These are phyloP conservation scores for Pecten maximus DNA, from an alignment of 2,888 invertebrate species.

Conservation along the genomic window DNA sequence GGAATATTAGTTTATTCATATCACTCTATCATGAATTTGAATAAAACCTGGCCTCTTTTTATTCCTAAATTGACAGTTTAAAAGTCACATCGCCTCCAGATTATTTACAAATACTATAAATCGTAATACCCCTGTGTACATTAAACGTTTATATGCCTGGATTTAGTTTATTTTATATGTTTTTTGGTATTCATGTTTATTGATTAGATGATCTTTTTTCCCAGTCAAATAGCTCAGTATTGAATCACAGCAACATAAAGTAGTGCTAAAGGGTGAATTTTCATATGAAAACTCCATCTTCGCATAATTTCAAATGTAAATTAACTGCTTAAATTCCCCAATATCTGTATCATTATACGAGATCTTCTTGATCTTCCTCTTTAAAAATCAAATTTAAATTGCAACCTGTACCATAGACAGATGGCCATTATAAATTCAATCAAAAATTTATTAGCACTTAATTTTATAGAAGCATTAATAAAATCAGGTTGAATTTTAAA, in stretches of 20 bases:
- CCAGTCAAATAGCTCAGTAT: neutral
- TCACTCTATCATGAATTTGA: neutral
- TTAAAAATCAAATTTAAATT: neutral
- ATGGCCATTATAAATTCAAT: neutral
- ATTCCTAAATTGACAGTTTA: neutral
- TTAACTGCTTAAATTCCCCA: neutral
- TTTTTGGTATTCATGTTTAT: neutral
- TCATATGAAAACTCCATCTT: neutral
- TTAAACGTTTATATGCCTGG: neutral
- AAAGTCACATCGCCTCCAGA: neutral
- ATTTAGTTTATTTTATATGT: neutral
- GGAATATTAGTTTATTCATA: neutral
- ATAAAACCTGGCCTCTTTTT: slow-evolving; percentile 1
- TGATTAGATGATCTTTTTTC: neutral
- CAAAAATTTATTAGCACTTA: neutral
- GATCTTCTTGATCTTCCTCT: neutral
- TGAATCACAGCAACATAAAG: neutral
- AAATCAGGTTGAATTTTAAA: neutral
- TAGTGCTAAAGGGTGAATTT: neutral
- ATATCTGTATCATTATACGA: neutral
- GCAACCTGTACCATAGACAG: neutral
- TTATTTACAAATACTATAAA: neutral
- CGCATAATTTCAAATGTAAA: neutral
- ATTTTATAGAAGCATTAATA: neutral
- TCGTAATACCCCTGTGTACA: neutral